Conservation (phyloP, 2,113 vertebrate genomes). For the Lagopus muta region DNA sequence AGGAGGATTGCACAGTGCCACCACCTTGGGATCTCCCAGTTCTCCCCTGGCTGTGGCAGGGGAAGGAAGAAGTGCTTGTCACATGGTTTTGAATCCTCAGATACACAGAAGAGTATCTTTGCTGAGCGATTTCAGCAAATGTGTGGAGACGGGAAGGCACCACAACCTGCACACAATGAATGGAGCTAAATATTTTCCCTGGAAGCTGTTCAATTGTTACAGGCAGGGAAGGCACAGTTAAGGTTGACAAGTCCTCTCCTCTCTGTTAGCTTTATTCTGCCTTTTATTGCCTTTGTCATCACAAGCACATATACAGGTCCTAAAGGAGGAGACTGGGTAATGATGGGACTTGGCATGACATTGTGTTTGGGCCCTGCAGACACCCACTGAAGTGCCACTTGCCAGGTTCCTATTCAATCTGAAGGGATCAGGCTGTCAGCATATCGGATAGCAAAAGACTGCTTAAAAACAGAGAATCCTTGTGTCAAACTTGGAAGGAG, state of each 20-base stretch:
- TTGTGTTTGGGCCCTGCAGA: constrained; percentile 49
- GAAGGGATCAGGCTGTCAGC: constrained; percentile 47
- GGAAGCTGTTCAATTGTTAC: constrained; percentile 54
- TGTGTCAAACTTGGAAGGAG: constrained; percentile 47
- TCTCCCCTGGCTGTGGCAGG: background rate
- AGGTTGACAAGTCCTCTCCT: constrained; percentile 18
- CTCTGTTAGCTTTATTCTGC: constrained; percentile 47
- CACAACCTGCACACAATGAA: background rate
- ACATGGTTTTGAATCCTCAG: background rate
- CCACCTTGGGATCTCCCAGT: background rate
- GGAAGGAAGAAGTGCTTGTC: background rate
- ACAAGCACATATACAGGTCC: background rate
- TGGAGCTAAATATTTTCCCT: constrained; percentile 31
- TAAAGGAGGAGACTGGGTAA: constrained; percentile 6
- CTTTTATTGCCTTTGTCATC: background rate
- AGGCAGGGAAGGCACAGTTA: background rate
- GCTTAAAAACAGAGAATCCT: constrained; percentile 69
- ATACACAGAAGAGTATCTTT: background rate
- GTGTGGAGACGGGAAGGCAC: background rate
- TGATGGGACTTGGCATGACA: constrained; percentile 2
- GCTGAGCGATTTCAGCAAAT: background rate
- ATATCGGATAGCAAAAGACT: constrained; percentile 17
- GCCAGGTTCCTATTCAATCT: constrained; percentile 50
- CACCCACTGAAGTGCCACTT: constrained; percentile 60
- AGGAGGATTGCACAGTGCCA: background rate